Conservation (phyloP, 2,797 vertebrate genomes). For the Sebastolobus altivelis region DNA sequence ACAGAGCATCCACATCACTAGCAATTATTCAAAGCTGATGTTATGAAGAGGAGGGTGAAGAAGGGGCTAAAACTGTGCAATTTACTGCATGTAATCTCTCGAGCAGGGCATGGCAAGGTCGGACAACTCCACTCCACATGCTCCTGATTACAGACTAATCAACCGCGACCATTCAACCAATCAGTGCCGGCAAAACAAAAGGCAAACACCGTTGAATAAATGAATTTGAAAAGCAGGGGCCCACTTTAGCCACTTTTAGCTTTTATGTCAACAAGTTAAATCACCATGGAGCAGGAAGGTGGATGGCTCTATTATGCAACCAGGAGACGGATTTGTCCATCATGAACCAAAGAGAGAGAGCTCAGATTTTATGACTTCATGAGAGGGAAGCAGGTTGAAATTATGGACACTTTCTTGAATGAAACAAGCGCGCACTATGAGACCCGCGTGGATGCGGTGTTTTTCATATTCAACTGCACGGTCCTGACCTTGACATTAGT, state of each 20-base stretch:
- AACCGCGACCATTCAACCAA: slow-evolving; percentile 41
- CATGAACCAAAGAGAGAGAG: background rate
- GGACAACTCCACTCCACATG: slow-evolving; percentile 50
- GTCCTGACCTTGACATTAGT: slow-evolving; percentile 59
- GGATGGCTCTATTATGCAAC: background rate
- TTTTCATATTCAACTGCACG: slow-evolving; percentile 66
- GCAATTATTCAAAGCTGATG: background rate
- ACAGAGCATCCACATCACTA: background rate
- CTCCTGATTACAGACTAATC: slow-evolving; percentile 70
- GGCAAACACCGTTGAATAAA: slow-evolving; percentile 35
- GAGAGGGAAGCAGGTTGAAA: background rate
- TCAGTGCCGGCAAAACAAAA: slow-evolving; percentile 50
- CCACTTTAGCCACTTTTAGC: slow-evolving; percentile 10
- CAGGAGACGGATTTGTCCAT: background rate
- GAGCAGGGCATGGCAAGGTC: slow-evolving; percentile 57
- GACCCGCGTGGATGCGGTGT: background rate
- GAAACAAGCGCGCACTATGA: background rate
- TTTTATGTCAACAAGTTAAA: background rate
- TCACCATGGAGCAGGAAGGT: background rate
- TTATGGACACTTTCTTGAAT: slow-evolving; percentile 36
- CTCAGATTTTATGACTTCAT: background rate
- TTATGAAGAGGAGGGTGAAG: slow-evolving; percentile 9
- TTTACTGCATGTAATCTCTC: slow-evolving; percentile 18
- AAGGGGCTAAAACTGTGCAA: background rate
- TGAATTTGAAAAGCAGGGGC: background rate